phyloP scores from a whole-genome alignment of 2,113 vertebrate genomes.

The Lucifuga dentata region DNA sequence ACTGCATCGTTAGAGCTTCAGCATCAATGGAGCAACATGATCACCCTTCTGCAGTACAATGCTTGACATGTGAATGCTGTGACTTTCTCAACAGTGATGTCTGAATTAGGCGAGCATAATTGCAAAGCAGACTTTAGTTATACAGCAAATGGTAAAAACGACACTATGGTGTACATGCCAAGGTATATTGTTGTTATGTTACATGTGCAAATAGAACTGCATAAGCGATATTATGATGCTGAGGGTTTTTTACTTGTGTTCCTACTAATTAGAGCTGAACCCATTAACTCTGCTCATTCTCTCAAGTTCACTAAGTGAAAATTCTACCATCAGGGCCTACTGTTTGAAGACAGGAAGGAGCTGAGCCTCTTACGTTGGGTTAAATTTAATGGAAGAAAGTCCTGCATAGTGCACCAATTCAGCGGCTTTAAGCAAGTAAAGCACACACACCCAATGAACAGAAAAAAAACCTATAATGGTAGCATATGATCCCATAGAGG shows the following conservation, averaged over 20 bases:
- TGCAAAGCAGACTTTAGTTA: conserved; percentile 19
- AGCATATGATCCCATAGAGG: conserved; percentile 30
- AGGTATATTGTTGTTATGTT: too few relatives aligned
- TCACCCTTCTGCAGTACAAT: conserved; percentile 3
- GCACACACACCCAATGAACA: conserved; percentile 12
- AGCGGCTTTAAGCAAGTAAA: conserved; percentile 17
- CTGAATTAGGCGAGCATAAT: conserved; percentile 6
- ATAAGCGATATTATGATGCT: conserved; percentile 2
- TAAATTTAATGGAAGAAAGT: conserved; percentile 13
- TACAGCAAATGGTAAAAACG: too few relatives aligned
- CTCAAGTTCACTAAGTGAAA: conserved; percentile 21
- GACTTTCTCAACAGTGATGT: conserved; percentile 9
- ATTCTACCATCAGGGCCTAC: background rate
- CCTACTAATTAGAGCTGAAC: conserved; percentile 10
- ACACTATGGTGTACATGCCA: too few relatives aligned
- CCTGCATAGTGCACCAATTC: conserved; percentile 20
- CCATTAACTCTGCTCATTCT: conserved; percentile 33
- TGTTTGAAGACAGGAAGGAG: conserved; percentile 24
- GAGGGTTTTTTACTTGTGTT: conserved; percentile 3
- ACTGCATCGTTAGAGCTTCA: conserved; percentile 53
- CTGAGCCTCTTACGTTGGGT: conserved; percentile 11
- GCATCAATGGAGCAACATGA: conserved; percentile 46
- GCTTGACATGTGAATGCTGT: background rate
- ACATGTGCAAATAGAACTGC: too few relatives aligned
- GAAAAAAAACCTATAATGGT: conserved; percentile 37